These are phyloP conservation scores for Pandion haliaetus DNA, from an alignment of 2,113 vertebrate genomes.

Conservation along the genomic window DNA sequence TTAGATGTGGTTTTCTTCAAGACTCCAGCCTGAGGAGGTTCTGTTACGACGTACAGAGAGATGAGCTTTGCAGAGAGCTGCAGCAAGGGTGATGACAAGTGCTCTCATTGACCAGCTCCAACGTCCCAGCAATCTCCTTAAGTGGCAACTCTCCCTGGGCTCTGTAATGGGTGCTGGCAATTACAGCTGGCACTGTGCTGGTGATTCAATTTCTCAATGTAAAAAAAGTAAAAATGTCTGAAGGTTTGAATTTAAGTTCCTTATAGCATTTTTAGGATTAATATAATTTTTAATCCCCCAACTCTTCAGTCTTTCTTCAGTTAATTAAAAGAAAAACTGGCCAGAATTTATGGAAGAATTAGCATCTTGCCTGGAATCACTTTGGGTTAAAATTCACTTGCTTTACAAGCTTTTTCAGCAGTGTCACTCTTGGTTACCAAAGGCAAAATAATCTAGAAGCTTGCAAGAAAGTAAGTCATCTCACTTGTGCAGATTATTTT, in stretches of 20 bases:
- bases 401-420: neutral
- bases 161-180: neutral
- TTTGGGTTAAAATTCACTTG: neutral
- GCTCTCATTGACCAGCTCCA: neutral
- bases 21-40: neutral
- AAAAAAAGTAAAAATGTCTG: neutral
- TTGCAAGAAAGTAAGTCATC: neutral
- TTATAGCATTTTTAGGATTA: neutral
- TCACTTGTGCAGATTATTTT: neutral
- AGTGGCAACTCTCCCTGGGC: neutral
- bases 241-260: neutral
- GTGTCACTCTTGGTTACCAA: neutral
- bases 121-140: neutral
- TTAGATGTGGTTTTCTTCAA: neutral
- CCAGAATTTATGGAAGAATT: neutral
- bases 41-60: accelerated
- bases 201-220: neutral
- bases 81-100: neutral
- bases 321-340: neutral
- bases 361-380: neutral
- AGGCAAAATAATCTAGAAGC: neutral
- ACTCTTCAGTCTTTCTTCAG: neutral
- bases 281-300: neutral
- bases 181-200: neutral
- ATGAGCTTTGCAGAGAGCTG: neutral